phyloP scores from a whole-genome alignment of 2,797 vertebrate species.

The Cuniculus paca region DNA sequence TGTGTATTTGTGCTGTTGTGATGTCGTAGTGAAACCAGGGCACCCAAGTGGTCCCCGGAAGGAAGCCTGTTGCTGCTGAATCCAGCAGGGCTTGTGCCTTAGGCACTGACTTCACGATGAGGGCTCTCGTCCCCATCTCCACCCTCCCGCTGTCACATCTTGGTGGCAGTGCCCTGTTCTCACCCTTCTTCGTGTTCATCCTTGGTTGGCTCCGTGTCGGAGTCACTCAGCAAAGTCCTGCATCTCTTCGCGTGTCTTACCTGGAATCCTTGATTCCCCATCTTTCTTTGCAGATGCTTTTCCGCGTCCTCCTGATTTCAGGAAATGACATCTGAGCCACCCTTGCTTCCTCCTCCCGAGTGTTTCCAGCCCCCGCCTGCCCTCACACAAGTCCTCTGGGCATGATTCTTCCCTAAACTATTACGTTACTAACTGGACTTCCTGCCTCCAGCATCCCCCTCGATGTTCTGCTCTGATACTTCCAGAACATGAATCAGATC shows the following conservation, averaged over 20 bases:
- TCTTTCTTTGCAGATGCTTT: not conserved
- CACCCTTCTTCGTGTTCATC: not conserved
- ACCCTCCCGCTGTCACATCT: not conserved
- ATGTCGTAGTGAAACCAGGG: not conserved
- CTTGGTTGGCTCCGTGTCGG: not conserved
- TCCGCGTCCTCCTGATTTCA: not conserved
- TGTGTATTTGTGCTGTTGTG: not conserved
- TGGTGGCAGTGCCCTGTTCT: not conserved
- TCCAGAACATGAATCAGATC: not conserved
- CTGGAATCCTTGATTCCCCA: not conserved
- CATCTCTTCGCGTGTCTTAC: not conserved
- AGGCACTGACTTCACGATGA: not conserved
- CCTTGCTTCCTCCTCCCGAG: not conserved
- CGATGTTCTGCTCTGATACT: not conserved
- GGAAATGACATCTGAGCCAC: not conserved
- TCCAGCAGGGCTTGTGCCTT: not conserved
- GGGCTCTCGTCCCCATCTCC: no score
- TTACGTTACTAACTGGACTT: not conserved
- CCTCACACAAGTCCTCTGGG: not conserved
- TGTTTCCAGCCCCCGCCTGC: not conserved
- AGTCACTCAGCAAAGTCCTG: not conserved
- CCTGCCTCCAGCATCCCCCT: not conserved
- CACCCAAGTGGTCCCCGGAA: not conserved
- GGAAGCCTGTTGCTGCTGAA: not conserved
- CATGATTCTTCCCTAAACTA: not conserved